Conservation (phyloP, 2,797 vertebrate species). For the Anguilla megastoma region DNA sequence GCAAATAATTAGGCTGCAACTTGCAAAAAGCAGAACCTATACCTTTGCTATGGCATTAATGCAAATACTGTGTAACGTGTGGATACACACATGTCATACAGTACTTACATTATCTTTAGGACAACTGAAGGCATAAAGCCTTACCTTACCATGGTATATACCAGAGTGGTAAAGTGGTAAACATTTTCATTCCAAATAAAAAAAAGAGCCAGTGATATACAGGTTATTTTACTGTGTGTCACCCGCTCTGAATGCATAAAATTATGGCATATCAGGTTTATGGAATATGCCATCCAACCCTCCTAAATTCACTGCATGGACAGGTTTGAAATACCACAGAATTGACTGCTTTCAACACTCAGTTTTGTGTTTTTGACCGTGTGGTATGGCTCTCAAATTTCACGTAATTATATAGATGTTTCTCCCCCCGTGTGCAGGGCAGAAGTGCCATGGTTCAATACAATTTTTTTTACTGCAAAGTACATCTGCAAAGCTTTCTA, state of each 20-base stretch:
- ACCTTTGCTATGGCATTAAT: not conserved
- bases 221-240: not conserved
- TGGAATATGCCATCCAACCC: not conserved
- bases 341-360: conserved; percentile 30
- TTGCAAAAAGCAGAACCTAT: not conserved
- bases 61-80: not conserved
- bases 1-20: not conserved
- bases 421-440: conserved; percentile 26
- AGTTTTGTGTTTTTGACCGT: conserved; percentile 26
- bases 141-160: not conserved
- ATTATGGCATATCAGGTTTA: not conserved
- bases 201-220: not conserved
- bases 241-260: not conserved
- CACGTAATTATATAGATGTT: conserved; percentile 39
- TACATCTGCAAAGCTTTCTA: conserved; percentile 30
- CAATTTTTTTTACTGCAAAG: conserved; percentile 39
- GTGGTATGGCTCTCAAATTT: conserved; percentile 14
- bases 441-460: conserved; percentile 33
- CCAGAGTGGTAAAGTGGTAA: not conserved
- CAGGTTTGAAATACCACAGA: conserved; percentile 27
- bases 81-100: not conserved
- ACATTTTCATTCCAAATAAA: not conserved
- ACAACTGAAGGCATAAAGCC: not conserved
- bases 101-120: not conserved
- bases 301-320: conserved; percentile 20